Percentiles rank a stretch among this genome's conserved stretches.
Conservation (phyloP, 2,888 invertebrate genomes). For the Cantharis flavilabris region DNA sequence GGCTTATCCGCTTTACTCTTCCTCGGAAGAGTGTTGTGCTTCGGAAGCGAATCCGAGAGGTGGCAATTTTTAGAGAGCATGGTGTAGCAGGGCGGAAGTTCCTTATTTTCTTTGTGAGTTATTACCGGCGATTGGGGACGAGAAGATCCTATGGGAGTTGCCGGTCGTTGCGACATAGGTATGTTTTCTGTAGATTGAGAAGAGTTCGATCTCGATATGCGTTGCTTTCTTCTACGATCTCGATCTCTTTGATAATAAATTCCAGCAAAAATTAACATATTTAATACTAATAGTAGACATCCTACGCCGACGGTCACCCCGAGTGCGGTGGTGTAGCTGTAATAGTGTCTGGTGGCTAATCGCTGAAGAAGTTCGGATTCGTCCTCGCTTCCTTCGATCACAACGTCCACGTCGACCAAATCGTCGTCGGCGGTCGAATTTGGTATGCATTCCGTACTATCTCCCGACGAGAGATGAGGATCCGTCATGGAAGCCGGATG, state of each 20-base stretch:
- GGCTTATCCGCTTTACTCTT: conserved; percentile 48
- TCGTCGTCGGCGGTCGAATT: conserved; percentile 41
- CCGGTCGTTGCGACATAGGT: conserved; percentile 54
- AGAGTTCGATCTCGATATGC: conserved; percentile 46
- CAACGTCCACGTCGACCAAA: conserved; percentile 45
- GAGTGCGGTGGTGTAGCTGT: conserved; percentile 76
- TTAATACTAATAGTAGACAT: conserved; percentile 71
- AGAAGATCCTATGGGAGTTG: conserved; percentile 49
- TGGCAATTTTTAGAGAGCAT: conserved; percentile 54
- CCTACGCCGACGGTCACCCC: conserved; percentile 79
- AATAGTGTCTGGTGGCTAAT: conserved; percentile 61
- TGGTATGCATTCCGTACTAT: conserved; percentile 50
- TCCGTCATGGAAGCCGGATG: conserved; percentile 53
- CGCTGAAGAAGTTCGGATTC: conserved; percentile 60
- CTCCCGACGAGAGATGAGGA: conserved; percentile 42
- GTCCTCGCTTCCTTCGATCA: conserved; percentile 53
- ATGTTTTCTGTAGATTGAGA: conserved; percentile 52
- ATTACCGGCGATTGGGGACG: conserved; percentile 51
- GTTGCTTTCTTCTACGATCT: conserved; percentile 52
- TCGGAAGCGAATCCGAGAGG: conserved; percentile 44
- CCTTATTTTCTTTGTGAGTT: conserved; percentile 46
- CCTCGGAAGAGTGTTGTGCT: conserved; percentile 43
- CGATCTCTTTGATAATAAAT: conserved; percentile 75
- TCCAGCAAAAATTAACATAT: conserved; percentile 77
- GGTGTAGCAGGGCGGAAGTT: conserved; percentile 60